Evolutionary conservation across 2,888 invertebrate genomes (phyloP).

Genomic region (Calliscelio sp.): DNA sequence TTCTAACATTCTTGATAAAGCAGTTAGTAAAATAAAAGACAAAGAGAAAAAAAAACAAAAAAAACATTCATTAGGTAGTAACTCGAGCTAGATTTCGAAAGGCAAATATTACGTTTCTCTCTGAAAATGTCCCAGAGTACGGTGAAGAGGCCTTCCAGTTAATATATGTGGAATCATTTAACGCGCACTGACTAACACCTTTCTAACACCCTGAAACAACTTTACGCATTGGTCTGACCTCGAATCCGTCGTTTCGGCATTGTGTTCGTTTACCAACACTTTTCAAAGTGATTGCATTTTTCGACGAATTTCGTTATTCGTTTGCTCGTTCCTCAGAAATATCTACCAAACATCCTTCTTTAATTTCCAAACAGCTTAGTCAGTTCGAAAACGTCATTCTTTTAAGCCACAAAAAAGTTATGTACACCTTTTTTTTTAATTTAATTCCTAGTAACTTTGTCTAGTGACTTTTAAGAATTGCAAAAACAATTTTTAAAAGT

Average conservation of each 20-base stretch:
- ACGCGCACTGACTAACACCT: conserved; percentile 68
- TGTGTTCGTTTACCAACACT: conserved; percentile 54
- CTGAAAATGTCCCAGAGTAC: conserved; percentile 13
- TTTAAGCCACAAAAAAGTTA: no score
- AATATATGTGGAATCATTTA: conserved; percentile 67
- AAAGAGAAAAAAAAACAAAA: no score
- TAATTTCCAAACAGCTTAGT: no score
- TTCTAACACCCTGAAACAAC: conserved; percentile 61
- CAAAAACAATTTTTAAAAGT: no score
- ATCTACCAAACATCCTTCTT: not conserved
- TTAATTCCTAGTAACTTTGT: no score
- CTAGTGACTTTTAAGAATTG: no score
- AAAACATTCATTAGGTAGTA: no score
- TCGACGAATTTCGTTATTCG: conserved; percentile 60
- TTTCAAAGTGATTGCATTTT: conserved; percentile 62
- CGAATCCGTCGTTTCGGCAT: conserved; percentile 59
- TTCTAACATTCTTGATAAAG: no score
- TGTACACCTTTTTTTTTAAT: no score
- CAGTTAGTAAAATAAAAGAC: no score
- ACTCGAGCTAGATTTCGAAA: conserved; percentile 46
- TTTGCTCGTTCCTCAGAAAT: not conserved
- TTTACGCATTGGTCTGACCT: conserved; percentile 50
- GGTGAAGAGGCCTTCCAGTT: conserved; percentile 57
- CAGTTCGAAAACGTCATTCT: no score
- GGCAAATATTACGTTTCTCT: conserved; percentile 62